phyloP scores from a whole-genome alignment of 2,797 vertebrate species.

The Remorina albescens region DNA sequence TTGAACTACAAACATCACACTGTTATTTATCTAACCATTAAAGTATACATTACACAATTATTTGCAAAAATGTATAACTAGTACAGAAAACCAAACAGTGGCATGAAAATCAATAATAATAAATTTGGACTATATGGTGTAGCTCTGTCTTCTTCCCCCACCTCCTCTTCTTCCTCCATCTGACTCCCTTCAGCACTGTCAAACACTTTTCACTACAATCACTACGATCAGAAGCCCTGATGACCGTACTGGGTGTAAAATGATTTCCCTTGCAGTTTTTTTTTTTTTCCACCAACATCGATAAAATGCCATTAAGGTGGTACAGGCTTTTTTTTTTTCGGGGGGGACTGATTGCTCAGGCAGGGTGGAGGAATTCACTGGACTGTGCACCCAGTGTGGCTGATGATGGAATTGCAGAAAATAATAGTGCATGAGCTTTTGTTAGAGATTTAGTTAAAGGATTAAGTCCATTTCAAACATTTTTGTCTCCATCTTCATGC shows the following conservation, averaged over 20 bases:
- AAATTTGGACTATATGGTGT: not conserved
- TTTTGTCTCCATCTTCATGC: not conserved
- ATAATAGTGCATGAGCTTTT: constrained; percentile 9
- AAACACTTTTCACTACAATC: constrained; percentile 57
- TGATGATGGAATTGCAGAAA: constrained; percentile 49
- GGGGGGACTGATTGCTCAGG: constrained; percentile 58
- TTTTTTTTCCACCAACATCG: constrained; percentile 71
- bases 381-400: constrained; percentile 46
- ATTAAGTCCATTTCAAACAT: not conserved
- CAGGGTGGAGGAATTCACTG: constrained; percentile 52
- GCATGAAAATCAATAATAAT: not conserved
- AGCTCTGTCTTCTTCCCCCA: constrained; percentile 35
- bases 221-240: constrained; percentile 74
- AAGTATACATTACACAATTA: not conserved
- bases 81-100: not conserved
- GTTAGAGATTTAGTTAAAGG: not conserved
- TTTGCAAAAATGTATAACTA: constrained; percentile 10
- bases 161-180: constrained; percentile 28
- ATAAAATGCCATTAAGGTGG: constrained; percentile 66
- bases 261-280: constrained; percentile 78
- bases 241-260: constrained; percentile 68
- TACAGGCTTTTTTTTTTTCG: constrained; percentile 64
- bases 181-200: constrained; percentile 66
- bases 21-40: no score
- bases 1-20: constrained; percentile 33